Base-by-base conservation (phyloP, 2,113 vertebrate genomes). In the Elachura formosa region DNA sequence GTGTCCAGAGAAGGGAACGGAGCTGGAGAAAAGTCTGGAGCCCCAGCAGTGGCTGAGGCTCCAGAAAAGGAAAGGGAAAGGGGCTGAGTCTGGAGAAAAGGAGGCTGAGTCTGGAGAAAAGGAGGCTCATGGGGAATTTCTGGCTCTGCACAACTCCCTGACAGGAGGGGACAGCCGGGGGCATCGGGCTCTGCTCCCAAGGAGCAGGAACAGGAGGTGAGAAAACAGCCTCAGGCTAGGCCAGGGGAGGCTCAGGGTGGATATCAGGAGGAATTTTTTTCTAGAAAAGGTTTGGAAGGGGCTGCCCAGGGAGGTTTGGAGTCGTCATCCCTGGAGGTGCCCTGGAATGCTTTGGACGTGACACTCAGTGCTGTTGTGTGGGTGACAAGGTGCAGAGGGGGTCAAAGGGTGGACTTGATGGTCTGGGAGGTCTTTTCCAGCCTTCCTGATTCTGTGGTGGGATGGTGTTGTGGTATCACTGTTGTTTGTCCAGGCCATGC, bases 331-430 rank as follows among this genome's bases (percentile, higher is more conserved):
- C 21, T 41, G 48, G 29, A 63, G 20, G 56, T 38, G 14, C 7
- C 23, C 10, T 3, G 15, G n/a, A 69, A 9, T 0, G 2, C 14
- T 38, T 34, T n/a, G 18, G 14, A 28, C 1, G 1, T 19, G n/a
- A 23, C 38, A n/a, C 11, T 61, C 13, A 6, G 18, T 52, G 63
- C 54, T n/a, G 23, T 54, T 46, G 4, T 15, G 29, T 40, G 38
- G 14, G 2, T 68, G 63, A 43, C 54, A 67, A 14, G 16, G 34
- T 84, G 38, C 18, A 43, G 12, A 26, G 16, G 38, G 12, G 20
- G n/a, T 29, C 46, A 61, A 6, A 78, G 46, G 19, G 29, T 62
- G 40, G 29, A 25, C 55, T n/a, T 19, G 3, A 13, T 46, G 46
- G 2, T n/a, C 12, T n/a, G 25, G 16, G 6, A 54, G 20, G 24